phyloP scores from a whole-genome alignment of 2,888 invertebrate genomes.

The Drosophila melanosoma region DNA sequence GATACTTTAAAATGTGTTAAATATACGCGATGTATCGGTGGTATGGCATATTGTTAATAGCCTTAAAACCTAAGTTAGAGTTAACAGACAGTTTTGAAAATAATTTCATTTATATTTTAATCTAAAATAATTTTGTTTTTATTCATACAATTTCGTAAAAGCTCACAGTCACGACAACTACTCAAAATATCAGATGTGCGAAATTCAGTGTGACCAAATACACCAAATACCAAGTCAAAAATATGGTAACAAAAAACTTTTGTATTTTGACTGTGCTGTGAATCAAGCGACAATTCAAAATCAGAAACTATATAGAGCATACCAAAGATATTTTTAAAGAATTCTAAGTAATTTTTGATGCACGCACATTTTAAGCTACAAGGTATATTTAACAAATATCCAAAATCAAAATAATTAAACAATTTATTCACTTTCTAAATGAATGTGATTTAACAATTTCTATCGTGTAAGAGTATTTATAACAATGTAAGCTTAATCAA shows the following conservation, averaged over 20 bases:
- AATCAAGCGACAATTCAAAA: background rate
- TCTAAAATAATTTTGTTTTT: background rate
- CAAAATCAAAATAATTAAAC: background rate
- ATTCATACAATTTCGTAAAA: background rate
- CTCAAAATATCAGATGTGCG: background rate
- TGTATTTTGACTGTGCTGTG: background rate
- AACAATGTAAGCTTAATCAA: slow-evolving; percentile 36
- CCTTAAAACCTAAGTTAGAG: background rate
- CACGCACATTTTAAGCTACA: too few species aligned
- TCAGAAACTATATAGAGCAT: background rate
- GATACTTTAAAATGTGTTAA: slow-evolving; percentile 1
- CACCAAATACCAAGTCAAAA: background rate
- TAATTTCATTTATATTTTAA: background rate
- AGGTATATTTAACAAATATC: background rate
- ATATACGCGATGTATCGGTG: background rate
- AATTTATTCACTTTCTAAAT: background rate
- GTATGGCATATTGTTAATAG: background rate
- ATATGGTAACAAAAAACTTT: background rate
- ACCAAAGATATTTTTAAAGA: background rate
- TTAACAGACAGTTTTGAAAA: background rate
- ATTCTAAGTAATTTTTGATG: background rate
- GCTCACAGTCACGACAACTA: background rate
- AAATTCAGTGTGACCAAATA: slow-evolving; percentile 6
- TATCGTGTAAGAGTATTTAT: background rate
- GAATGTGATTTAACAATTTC: background rate